Base-by-base conservation (phyloP, 2,797 vertebrate genomes). In the Etheostoma perlongum region DNA sequence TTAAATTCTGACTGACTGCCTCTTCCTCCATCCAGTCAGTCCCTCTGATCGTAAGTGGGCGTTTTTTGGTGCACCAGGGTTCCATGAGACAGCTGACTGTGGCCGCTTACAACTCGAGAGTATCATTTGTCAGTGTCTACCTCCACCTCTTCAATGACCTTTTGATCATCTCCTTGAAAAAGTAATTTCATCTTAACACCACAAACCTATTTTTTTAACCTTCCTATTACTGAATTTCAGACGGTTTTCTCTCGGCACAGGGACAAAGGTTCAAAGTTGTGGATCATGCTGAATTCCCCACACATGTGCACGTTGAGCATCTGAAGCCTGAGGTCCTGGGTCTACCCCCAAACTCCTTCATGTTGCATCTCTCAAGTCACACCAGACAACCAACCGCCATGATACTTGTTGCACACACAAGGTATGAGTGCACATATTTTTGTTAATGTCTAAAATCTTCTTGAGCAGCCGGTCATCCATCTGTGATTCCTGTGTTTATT, bases 81-180 rank as follows among this genome's bases (percentile, higher is more conserved):
- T 76, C 90, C n/a, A 40, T 96, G 69, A 92, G 85, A 65, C 93
- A 89, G 82, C 85, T 95, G 49, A 82, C 49, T 0, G 40, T 91
- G 47, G 85, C 77, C 3, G 5, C 63, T 42, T 23, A 54, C 10
- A 78, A 49, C 42, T 84, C 87, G 1, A 84, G 73, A 40, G 68
- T 87, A 14, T 86, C 92, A 0, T 90, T 87, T 52, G 86, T 72
- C 52, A 75, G 83, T 0, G 2, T 96, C 76, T 87, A 96, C 77
- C 85, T 96, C 9, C 95, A 96, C 76, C 95, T 97, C 64, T 95
- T 96, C 92, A 96, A 92, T 42, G 94, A 96, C 74, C 89, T 96
- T 40, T 67, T 97, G 84, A 88, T 96, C 60, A 79, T 96, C 59
- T 96, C 96, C 15, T 54, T 76, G 0, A 93, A 92, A 75, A 94